These are phyloP conservation scores for Cyphomyrus plagiostoma DNA, from an alignment of 2,113 vertebrate species.

Conservation along the genomic window DNA sequence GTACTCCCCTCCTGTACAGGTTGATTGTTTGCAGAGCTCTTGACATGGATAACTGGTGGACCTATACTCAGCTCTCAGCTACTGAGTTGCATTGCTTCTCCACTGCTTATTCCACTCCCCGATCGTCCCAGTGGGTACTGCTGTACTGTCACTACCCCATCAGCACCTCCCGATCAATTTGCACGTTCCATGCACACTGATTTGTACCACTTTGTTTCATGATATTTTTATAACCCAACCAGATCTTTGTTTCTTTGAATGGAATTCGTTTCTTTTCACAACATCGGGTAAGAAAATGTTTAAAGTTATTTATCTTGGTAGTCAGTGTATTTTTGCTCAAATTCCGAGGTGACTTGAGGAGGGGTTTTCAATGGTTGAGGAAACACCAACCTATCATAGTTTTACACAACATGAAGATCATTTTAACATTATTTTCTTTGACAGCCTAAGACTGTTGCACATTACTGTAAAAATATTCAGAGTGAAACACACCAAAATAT, in stretches of 20 bases:
- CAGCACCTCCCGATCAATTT: neutral
- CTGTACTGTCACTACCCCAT: neutral
- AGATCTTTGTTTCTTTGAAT: no score
- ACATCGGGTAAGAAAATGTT: neutral
- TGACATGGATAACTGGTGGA: neutral
- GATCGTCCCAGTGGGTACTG: neutral
- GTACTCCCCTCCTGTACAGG: neutral
- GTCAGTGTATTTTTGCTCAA: neutral
- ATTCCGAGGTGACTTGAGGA: neutral
- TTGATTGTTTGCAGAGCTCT: neutral
- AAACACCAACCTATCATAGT: neutral
- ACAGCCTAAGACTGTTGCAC: neutral
- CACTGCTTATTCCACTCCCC: neutral
- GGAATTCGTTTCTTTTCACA: neutral
- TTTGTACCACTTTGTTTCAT: neutral
- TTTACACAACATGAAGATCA: neutral
- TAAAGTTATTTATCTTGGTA: neutral
- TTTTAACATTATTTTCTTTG: neutral
- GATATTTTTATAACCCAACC: neutral
- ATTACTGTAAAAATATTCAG: neutral
- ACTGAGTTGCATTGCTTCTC: neutral
- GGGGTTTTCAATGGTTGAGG: neutral
- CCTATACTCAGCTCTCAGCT: neutral
- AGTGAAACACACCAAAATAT: neutral
- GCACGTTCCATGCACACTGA: neutral